phyloP scores from a whole-genome alignment of 2,888 invertebrate genomes.

The Petrolisthes manimaculis region DNA sequence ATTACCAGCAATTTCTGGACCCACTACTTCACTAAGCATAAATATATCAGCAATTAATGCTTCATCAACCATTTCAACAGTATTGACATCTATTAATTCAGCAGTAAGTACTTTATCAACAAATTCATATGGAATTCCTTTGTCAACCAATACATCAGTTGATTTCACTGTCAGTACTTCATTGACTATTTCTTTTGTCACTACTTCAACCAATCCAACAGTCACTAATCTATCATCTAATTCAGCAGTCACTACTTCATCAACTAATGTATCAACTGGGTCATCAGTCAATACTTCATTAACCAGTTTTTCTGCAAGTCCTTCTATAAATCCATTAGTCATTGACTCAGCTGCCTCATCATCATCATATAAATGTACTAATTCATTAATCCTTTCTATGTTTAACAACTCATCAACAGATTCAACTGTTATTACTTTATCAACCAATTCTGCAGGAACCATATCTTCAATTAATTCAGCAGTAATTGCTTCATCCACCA shows the following conservation, averaged over 20 bases:
- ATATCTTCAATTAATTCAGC: not conserved
- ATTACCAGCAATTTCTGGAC: too few species aligned
- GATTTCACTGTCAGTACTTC: not conserved
- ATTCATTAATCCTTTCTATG: not conserved
- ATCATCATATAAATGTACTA: not conserved
- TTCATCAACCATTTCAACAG: slow-evolving; percentile 1
- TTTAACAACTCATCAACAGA: not conserved
- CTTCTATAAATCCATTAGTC: not conserved
- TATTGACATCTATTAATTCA: not conserved
- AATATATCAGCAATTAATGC: too few species aligned
- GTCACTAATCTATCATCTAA: not conserved
- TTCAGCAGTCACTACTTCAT: not conserved
- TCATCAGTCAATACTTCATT: not conserved
- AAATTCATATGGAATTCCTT: not conserved
- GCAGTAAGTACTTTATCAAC: not conserved
- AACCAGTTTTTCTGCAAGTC: not conserved
- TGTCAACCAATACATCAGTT: not conserved
- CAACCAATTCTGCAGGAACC: not conserved
- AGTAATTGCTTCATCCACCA: not conserved
- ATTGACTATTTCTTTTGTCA: not conserved
- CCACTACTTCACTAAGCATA: too few species aligned
- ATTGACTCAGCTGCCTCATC: not conserved
- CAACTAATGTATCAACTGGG: not conserved
- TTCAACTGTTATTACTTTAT: slow-evolving; percentile 3
- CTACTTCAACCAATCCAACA: not conserved